Percentiles rank a stretch among this genome's conserved stretches.
Conservation (phyloP, 2,113 vertebrate species). For the Brachyhypopomus occidentalis region DNA sequence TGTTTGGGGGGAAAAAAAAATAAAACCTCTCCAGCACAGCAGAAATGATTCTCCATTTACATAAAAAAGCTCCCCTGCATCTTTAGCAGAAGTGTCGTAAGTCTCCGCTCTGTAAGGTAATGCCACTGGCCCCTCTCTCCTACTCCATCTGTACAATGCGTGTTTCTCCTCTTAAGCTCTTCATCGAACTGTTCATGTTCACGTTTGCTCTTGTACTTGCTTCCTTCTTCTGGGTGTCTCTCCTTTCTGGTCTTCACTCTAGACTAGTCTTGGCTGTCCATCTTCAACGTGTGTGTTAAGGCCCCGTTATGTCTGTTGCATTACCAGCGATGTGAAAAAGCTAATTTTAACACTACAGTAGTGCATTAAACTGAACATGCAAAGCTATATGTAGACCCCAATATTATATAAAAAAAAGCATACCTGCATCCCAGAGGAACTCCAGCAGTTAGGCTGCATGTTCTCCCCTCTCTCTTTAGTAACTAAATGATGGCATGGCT, state of each 20-base stretch:
- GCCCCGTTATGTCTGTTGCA: too few relatives aligned
- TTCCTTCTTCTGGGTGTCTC: conserved; percentile 20
- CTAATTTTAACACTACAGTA: too few relatives aligned
- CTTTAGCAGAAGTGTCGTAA: conserved; percentile 52
- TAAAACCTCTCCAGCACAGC: neutral
- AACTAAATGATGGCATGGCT: neutral
- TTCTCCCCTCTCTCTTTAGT: conserved; percentile 17
- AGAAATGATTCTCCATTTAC: neutral
- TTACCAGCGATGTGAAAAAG: too few relatives aligned
- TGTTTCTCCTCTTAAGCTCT: neutral
- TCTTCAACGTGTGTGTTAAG: too few relatives aligned
- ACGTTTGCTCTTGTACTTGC: conserved; percentile 32
- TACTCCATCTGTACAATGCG: neutral
- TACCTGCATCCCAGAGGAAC: neutral
- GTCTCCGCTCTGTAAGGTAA: conserved; percentile 21
- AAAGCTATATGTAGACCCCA: too few relatives aligned
- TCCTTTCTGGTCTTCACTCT: neutral
- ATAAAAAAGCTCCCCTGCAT: conserved; percentile 71
- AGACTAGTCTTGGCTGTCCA: too few relatives aligned
- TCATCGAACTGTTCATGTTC: neutral
- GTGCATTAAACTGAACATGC: too few relatives aligned
- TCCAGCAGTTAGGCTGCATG: neutral
- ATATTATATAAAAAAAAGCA: too few relatives aligned
- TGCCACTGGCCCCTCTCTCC: neutral
- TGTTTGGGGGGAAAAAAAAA: neutral